These are phyloP conservation scores for Drosophila paranaensis DNA, from an alignment of 2,888 invertebrate genomes.

Conservation along the genomic window DNA sequence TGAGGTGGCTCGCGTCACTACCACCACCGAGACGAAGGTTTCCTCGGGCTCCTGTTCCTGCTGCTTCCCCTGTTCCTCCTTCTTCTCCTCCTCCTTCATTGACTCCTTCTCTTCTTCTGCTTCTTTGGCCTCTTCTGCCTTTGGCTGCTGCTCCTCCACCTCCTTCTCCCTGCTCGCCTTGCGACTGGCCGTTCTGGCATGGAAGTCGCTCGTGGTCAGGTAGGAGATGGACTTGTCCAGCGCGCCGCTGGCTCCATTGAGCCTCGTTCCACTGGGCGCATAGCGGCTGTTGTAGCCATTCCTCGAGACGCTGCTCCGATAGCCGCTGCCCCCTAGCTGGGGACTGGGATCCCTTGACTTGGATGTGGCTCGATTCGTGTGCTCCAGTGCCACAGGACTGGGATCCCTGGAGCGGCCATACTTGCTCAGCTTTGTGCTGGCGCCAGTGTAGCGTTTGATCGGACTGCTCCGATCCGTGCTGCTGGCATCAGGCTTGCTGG, in stretches of 20 bases:
- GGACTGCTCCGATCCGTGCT: slow-evolving; percentile 67
- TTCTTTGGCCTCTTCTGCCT: slow-evolving; percentile 5
- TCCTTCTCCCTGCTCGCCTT: slow-evolving; percentile 83
- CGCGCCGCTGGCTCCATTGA: slow-evolving; percentile 39
- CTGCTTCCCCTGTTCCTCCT: not conserved
- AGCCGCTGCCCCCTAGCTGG: slow-evolving; percentile 84
- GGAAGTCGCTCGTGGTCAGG: slow-evolving; percentile 83
- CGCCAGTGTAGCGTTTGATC: slow-evolving; percentile 75
- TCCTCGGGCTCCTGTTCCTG: slow-evolving; percentile 48
- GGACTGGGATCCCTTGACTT: slow-evolving; percentile 86
- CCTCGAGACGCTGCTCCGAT: slow-evolving; percentile 58
- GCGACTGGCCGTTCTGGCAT: slow-evolving; percentile 81
- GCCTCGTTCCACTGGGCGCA: slow-evolving; percentile 30
- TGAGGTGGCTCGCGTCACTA: slow-evolving; percentile 91
- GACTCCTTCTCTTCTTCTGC: slow-evolving; percentile 17
- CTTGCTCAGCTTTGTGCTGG: slow-evolving; percentile 71
- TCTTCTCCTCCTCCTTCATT: not conserved
- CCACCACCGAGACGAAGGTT: slow-evolving; percentile 86
- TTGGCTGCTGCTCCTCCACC: slow-evolving; percentile 44
- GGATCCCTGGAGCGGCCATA: slow-evolving; percentile 83
- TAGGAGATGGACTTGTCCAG: slow-evolving; percentile 83
- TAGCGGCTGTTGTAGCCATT: slow-evolving; percentile 65
- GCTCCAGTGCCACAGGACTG: slow-evolving; percentile 82
- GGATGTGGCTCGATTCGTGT: slow-evolving; percentile 83
- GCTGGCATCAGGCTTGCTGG: slow-evolving; percentile 60